Conservation (phyloP, 2,113 vertebrate species). For the Jacana jacana region DNA sequence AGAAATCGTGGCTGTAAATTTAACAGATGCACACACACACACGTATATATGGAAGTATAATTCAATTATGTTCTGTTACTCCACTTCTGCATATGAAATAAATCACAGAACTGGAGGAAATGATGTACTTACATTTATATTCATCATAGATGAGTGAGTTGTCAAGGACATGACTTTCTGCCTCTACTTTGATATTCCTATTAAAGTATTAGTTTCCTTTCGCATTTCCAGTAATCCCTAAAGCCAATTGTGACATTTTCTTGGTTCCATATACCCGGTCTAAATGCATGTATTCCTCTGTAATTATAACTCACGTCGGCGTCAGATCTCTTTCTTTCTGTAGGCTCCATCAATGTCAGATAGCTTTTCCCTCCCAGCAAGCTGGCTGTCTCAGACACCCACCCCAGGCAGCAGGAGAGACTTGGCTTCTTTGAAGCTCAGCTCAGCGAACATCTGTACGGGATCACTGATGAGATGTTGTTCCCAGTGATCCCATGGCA, state of each 20-base stretch:
- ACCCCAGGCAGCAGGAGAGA: background rate
- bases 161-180: slow-evolving; percentile 17
- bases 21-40: background rate
- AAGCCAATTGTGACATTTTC: slow-evolving; percentile 15
- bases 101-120: background rate
- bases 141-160: background rate
- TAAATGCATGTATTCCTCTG: background rate
- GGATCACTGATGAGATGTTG: background rate
- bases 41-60: background rate
- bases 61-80: background rate
- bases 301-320: background rate
- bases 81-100: background rate
- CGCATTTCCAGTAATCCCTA: slow-evolving; percentile 14
- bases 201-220: slow-evolving; percentile 8
- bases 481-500: background rate
- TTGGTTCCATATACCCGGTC: background rate
- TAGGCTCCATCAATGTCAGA: rapidly evolving
- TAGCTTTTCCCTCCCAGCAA: background rate
- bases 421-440: background rate
- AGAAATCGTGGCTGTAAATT: background rate
- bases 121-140: background rate
- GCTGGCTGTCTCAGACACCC: background rate
- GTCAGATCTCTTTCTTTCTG: background rate
- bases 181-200: background rate
- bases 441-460: background rate